Base-by-base conservation (phyloP, 2,888 invertebrate genomes). In the Steromphala cineraria region DNA sequence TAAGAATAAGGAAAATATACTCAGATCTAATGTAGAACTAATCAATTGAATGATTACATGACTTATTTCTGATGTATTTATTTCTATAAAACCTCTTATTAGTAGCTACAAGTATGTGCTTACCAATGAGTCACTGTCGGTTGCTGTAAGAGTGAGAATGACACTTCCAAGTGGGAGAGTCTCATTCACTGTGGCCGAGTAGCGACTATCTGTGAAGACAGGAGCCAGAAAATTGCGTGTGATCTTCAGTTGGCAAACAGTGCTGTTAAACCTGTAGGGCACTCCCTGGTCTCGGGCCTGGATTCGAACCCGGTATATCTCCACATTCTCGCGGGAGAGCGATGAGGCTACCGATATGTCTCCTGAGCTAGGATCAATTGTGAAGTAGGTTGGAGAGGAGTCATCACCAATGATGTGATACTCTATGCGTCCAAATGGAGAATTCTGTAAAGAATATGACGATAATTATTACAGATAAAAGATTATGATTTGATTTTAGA, bases 401-500 rank as follows among this genome's bases (percentile, higher is more conserved):
- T 89, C 91, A 84, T 91, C 91, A 7, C 92, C 92, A 46, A 89
- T 89, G 53, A 92, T 88, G 53, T 82, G 83, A 79, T 92, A 91
- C 1, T 82, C 81, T 77, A 92, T 83, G 40, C 80, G 81, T 21
- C 90, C 90, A 80, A 89, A 90, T 78, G 87, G 88, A 62, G 86
- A 84, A 10, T 24, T 76, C 89, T 88, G 81, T 67, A 82, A 80
- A 62, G 75, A 36, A 81, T 13, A 1, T 52, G 46, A 1, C 7
- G 7, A 36, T 4, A 46, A 46, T 4, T 5, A 46, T 10, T 4
- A 46, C 4, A 46, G 7, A 46, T 10, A 46, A 46, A 46, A 10
- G 10, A 46, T 46, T 46, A 46, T 8, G 46, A 36, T 36, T 36
- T 36, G 8, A 36, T 5, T 36, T 10, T 46, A 46, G 4, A 10